Conservation (phyloP, 2,797 vertebrate genomes). For the Pelochelys cantorii region DNA sequence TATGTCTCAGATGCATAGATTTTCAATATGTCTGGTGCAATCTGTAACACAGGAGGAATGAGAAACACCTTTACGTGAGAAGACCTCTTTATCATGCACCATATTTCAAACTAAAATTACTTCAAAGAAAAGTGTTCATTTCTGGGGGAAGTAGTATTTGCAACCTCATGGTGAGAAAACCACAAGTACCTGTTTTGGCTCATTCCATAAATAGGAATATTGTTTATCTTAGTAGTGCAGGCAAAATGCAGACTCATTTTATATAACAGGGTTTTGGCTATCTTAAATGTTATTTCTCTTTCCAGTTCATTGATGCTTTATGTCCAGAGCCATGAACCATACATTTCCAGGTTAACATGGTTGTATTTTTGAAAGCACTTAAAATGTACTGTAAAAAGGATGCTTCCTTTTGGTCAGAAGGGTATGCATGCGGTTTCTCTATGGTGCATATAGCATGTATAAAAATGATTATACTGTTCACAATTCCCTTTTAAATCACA, state of each 20-base stretch:
- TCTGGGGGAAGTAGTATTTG: slow-evolving; percentile 9
- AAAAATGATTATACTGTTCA: not conserved
- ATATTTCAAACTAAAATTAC: slow-evolving; percentile 21
- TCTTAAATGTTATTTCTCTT: slow-evolving; percentile 45
- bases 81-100: slow-evolving; percentile 42
- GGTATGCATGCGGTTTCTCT: not conserved
- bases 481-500: not conserved
- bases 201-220: slow-evolving; percentile 56
- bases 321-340: slow-evolving; percentile 7
- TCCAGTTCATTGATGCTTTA: slow-evolving; percentile 38
- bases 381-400: slow-evolving; percentile 39
- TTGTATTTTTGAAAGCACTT: slow-evolving; percentile 26
- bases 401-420: slow-evolving; percentile 8
- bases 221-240: slow-evolving; percentile 16
- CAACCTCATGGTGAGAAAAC: slow-evolving; percentile 29
- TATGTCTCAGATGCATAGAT: slow-evolving; percentile 7
- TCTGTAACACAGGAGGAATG: slow-evolving; percentile 11
- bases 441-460: not conserved
- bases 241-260: slow-evolving; percentile 70
- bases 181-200: slow-evolving; percentile 13
- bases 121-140: slow-evolving; percentile 9
- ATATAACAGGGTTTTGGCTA: slow-evolving; percentile 63
- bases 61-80: slow-evolving; percentile 35
- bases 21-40: slow-evolving; percentile 59
- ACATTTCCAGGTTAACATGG: slow-evolving; percentile 15